Evolutionary conservation across 2,113 vertebrate genomes (phyloP), one percentile per base, ranked within the genome.

Genomic region (Noctilio leporinus): DNA sequence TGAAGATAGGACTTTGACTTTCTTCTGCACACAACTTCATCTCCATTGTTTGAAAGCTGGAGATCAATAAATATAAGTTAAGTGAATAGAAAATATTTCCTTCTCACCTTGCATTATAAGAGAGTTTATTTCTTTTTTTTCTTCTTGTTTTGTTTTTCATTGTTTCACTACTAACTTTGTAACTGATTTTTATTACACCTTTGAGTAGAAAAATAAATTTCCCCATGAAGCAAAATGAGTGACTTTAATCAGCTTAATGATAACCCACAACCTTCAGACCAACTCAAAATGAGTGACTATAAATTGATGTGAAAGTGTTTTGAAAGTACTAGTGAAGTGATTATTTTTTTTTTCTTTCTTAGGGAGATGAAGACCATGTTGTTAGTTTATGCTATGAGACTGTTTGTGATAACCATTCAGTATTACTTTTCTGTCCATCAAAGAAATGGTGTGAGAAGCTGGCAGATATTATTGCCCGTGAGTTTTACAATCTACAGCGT

Each of bases 381-480:
- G 99, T 99, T 95, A 99, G 99, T 97, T 98, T 99, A 96, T 99
- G 99, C 96, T 99, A 99, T 72, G 99, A 99, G 97, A 99, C 99
- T 0, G 95, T 99, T 95, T 97, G 96, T 95, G 99, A 98, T 65
- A 99, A 99, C 81, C 99, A 99, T 97, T 99, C 99, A 76, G 99
- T 99, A 82, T 97, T 99, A 86, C 96, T 99, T 53, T 99, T 99
- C 97, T 99, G 99, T 94, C 99, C 99, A 2, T 99, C 99, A 10
- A 99, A 99, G 97, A 99, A 98, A 97, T 99, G 99, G 99, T 99
- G 99, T 98, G 99, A 99, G 98, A 99, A 99, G 95, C 97, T 99
- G 96, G 98, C 99, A 7, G 99, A 99, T 95, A 98, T 97, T 88
- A 98, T 99, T 93, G 99, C 99, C 69, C 98, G 98, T 93, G 99